Evolutionary conservation across 2,113 vertebrate species (phyloP).

Genomic region (Turdus rufiventris): DNA sequence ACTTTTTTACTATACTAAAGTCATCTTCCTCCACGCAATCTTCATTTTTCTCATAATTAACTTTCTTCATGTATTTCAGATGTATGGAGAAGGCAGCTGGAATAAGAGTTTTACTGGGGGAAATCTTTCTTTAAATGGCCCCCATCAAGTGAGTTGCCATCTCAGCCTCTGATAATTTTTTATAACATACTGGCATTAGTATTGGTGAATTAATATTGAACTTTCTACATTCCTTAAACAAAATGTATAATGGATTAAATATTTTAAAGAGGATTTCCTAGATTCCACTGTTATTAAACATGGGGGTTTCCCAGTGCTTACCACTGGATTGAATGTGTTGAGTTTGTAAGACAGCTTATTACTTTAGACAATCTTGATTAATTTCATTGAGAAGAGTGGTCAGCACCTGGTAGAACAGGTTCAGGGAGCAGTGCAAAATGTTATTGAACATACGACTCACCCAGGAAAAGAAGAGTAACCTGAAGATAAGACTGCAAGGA

Average conservation of each 20-base stretch:
- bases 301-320: not conserved
- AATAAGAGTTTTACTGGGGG: not conserved
- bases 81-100: not conserved
- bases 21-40: not conserved
- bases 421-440: not conserved
- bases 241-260: not conserved
- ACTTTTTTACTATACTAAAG: not conserved
- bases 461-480: not conserved
- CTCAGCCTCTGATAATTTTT: not conserved
- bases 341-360: not conserved
- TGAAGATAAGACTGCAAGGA: not conserved
- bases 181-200: not conserved
- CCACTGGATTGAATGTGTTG: not conserved
- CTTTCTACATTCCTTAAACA: not conserved
- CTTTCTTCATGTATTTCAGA: not conserved
- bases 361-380: not conserved
- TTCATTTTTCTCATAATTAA: not conserved
- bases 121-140: not conserved
- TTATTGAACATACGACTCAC: not conserved
- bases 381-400: not conserved
- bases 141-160: not conserved
- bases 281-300: not conserved
- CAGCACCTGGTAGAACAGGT: not conserved
- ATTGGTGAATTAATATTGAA: not conserved
- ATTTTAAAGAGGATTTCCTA: not conserved